Conservation (phyloP, 2,797 vertebrate genomes). For the Anguilla obscura region DNA sequence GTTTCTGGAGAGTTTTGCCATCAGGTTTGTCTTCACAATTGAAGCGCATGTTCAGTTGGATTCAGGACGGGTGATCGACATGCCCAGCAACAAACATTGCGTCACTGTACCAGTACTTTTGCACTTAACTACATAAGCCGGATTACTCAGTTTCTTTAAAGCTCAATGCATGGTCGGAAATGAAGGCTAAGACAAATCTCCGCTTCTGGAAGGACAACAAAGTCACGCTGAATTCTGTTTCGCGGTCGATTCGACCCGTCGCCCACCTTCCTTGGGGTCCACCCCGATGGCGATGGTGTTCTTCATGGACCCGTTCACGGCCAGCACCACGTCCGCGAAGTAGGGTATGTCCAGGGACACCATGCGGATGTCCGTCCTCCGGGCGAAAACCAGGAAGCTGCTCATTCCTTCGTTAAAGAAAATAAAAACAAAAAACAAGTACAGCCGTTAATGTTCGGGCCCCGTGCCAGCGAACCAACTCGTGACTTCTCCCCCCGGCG, state of each 20-base stretch:
- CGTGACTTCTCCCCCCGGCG: too few relatives aligned
- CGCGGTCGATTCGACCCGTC: background rate
- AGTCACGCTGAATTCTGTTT: background rate
- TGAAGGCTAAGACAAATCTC: too few relatives aligned
- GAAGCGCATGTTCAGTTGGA: too few relatives aligned
- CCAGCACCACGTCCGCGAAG: conserved; percentile 93
- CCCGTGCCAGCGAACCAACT: background rate
- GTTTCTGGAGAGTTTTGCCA: too few relatives aligned
- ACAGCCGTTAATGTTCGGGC: background rate
- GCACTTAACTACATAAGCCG: too few relatives aligned
- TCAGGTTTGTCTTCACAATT: too few relatives aligned
- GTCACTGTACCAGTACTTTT: too few relatives aligned
- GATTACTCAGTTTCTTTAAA: too few relatives aligned
- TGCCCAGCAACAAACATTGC: too few relatives aligned
- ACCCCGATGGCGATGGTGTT: conserved; percentile 96
- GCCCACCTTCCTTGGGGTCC: conserved; percentile 88
- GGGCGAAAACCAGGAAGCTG: conserved; percentile 94
- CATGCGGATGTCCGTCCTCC: conserved; percentile 93
- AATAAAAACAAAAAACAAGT: background rate
- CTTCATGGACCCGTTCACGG: conserved; percentile 92
- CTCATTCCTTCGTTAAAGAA: conserved; percentile 82
- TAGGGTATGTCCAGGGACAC: conserved; percentile 97
- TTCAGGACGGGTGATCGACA: too few relatives aligned
- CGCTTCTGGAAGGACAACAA: too few relatives aligned
- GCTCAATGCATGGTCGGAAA: too few relatives aligned